A percentile compares a stretch with the other conserved stretches of the same genome.
Conservation (phyloP, 2,888 invertebrate species). For the Xanthorhoe designata region DNA sequence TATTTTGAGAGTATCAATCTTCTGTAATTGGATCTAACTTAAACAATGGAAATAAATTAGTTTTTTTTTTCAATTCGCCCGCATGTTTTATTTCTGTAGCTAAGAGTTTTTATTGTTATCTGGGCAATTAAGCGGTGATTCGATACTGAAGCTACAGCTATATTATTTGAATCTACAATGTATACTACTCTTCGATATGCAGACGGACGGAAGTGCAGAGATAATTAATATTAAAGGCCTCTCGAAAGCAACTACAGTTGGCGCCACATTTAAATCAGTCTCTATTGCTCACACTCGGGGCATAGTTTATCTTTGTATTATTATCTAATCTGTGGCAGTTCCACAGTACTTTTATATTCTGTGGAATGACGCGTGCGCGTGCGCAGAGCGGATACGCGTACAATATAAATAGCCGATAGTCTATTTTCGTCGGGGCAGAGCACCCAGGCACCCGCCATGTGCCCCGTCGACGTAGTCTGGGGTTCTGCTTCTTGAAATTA, state of each 20-base stretch:
- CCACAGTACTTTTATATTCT: slow-evolving; percentile 24
- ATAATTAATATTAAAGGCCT: slow-evolving; percentile 42
- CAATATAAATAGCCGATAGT: slow-evolving; percentile 77
- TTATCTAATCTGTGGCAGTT: slow-evolving; percentile 28
- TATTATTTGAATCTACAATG: slow-evolving; percentile 6
- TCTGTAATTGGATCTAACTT: too few relatives aligned
- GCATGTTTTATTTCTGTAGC: too few relatives aligned
- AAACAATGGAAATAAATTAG: too few relatives aligned
- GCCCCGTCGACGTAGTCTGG: slow-evolving; percentile 71
- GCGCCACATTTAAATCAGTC: slow-evolving; percentile 62
- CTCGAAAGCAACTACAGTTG: slow-evolving; percentile 41
- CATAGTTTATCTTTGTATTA: slow-evolving; percentile 31
- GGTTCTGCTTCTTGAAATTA: slow-evolving; percentile 67
- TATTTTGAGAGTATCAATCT: too few relatives aligned
- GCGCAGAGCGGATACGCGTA: slow-evolving; percentile 78
- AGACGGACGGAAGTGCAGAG: slow-evolving; percentile 28
- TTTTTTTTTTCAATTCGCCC: too few relatives aligned
- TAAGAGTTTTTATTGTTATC: too few relatives aligned
- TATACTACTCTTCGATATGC: slow-evolving; percentile 19
- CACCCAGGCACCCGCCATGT: slow-evolving; percentile 78
- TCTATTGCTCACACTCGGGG: slow-evolving; percentile 51
- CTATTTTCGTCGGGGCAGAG: slow-evolving; percentile 78
- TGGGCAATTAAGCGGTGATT: too few relatives aligned
- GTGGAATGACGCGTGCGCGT: slow-evolving; percentile 59
- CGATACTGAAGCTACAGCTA: neutral